Base-by-base conservation (phyloP, 2,888 invertebrate species). In the Prenolepis imparis region DNA sequence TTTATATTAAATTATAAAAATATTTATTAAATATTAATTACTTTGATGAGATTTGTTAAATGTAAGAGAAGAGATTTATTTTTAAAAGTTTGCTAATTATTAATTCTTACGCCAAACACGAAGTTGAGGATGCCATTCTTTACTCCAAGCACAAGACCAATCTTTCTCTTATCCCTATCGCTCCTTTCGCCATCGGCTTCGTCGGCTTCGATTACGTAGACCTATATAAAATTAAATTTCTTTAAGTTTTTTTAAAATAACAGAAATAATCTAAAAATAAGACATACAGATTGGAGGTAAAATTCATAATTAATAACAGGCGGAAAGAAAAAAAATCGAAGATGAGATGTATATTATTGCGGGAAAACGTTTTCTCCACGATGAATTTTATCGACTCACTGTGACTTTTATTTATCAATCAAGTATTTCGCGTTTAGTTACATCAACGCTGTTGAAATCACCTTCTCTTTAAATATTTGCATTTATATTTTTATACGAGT, bases 51-150 rank as follows among this genome's bases (percentile, higher is more conserved):
- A n/a, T 24, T 2, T 63, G 9, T 48, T 59, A 15, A 21, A 21
- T 44, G 18, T 36, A 63, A 63, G 1, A 67, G 1, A 1, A 67
- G n/a, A 77, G 55, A 77, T 48, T 36, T 24, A 4, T 8, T 18
- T n/a, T 3, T 48, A 15, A 72, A 44, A 48, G 41, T 55, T 44
- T 32, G 11, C 3, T 66, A 41, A 52, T 59, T 67, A 70, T 55
- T 28, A 28, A 28, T 28, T 59, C 63, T 97, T 96, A 98, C 98
- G 95, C 97, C 97, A 94, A 98, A 98, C 55, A 98, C 97, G 95
- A 97, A 97, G 94, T 97, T 97, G 92, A 98, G 96, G 88, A 98
- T 96, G 73, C 97, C 97, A 95, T 97, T 97, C 95, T 97, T 97
- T 92, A 97, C 96, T 92, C 97, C 97, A 92, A 97, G 97, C 90